Conservation (phyloP, 2,113 vertebrate genomes). For the Hippocampus guttulatus region DNA sequence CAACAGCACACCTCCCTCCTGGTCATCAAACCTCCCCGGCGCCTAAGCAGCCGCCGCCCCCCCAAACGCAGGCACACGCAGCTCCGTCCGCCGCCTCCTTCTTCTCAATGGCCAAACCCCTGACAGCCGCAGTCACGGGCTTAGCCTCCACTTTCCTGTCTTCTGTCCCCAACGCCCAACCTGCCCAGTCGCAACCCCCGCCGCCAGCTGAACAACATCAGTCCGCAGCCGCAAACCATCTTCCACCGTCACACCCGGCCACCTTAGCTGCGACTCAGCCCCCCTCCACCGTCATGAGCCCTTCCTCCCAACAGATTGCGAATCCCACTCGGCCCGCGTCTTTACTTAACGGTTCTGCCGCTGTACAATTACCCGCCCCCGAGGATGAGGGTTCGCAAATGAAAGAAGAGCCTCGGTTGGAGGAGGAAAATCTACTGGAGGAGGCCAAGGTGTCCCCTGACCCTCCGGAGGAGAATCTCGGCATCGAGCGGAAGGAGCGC, state of each 20-base stretch:
- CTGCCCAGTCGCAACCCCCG: conserved; percentile 58
- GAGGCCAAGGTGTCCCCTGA: conserved; percentile 32
- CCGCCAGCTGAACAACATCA: conserved; percentile 44
- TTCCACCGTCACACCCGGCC: conserved; percentile 55
- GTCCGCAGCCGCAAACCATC: conserved; percentile 26
- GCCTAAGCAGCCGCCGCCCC: conserved; percentile 39
- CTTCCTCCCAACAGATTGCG: conserved; percentile 35
- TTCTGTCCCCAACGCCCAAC: conserved; percentile 54
- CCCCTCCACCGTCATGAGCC: conserved; percentile 21
- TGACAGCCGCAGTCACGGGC: conserved; percentile 69
- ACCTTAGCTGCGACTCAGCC: conserved; percentile 44
- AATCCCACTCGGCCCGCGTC: conserved; percentile 35
- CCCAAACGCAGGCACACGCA: conserved; percentile 49
- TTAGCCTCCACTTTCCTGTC: conserved; percentile 65
- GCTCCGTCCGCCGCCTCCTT: conserved; percentile 64
- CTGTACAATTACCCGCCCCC: conserved; percentile 26
- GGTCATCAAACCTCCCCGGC: conserved; percentile 47
- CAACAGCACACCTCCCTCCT: conserved; percentile 36
- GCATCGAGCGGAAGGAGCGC: conserved; percentile 49
- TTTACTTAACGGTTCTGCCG: conserved; percentile 22
- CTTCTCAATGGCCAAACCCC: conserved; percentile 75
- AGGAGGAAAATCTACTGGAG: conserved; percentile 53
- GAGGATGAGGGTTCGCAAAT: conserved; percentile 35
- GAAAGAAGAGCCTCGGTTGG: conserved; percentile 54
- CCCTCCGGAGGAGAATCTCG: conserved; percentile 41